These are phyloP conservation scores for Patagioenas fasciata DNA, from an alignment of 2,113 vertebrate genomes.

Conservation along the genomic window DNA sequence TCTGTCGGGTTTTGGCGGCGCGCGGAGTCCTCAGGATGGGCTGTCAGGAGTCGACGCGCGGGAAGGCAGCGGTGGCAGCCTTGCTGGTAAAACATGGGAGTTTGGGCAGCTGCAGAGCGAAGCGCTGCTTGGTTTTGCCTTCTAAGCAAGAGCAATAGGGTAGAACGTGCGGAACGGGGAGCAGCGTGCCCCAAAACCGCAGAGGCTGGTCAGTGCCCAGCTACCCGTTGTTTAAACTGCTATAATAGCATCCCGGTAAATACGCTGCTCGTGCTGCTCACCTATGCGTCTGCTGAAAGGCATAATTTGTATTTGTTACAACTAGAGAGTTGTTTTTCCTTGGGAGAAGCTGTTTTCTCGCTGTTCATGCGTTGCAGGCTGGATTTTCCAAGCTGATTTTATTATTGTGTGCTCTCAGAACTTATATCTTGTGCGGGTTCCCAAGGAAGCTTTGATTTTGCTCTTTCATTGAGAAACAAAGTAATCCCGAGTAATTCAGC, in stretches of 20 bases:
- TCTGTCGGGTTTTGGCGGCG: not conserved
- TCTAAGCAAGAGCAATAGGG: not conserved
- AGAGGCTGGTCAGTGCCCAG: not conserved
- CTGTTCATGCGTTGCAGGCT: not conserved
- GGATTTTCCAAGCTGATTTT: not conserved
- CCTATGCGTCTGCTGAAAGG: not conserved
- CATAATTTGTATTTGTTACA: not conserved
- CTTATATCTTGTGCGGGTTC: not conserved
- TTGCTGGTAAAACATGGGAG: not conserved
- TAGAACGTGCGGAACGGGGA: not conserved
- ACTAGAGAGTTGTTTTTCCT: no score
- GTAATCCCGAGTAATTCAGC: not conserved
- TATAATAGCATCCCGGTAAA: not conserved
- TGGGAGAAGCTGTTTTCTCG: not conserved
- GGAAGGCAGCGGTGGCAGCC: not conserved
- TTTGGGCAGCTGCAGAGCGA: not conserved
- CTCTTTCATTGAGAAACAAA: not conserved
- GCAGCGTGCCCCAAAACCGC: not conserved
- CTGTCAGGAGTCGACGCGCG: not conserved
- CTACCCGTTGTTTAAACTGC: not conserved
- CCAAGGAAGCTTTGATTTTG: not conserved
- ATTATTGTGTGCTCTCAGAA: not conserved
- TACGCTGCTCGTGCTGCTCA: not conserved
- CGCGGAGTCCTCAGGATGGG: not conserved
- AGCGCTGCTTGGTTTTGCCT: not conserved